phyloP scores from a whole-genome alignment of 1,140 invertebrate genomes.

The Patella vulgata region DNA sequence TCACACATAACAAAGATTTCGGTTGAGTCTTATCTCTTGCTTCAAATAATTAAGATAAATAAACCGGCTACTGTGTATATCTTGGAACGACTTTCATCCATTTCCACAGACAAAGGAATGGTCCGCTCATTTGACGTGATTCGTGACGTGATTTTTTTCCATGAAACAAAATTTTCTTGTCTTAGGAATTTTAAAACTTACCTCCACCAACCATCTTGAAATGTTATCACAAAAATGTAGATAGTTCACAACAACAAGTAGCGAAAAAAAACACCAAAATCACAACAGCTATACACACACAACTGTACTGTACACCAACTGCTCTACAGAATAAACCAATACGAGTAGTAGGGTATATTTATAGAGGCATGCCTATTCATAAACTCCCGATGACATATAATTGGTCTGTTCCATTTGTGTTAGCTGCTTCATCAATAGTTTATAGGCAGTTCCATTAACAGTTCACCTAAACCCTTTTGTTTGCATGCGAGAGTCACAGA shows the following conservation, averaged over 20 bases:
- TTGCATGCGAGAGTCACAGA: neutral
- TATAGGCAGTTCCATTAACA: conserved; percentile 6
- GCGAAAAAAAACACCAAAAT: neutral
- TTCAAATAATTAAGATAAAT: too few species aligned
- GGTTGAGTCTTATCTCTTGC: too few species aligned
- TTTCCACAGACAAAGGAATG: too few species aligned
- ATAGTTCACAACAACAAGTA: too few species aligned
- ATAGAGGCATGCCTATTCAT: conserved; percentile 10
- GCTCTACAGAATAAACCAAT: neutral
- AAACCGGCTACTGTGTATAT: too few species aligned
- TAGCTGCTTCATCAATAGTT: conserved; percentile 10
- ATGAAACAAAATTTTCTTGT: too few species aligned
- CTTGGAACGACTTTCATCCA: too few species aligned
- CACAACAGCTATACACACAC: conserved; percentile 3
- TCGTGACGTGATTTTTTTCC: too few species aligned
- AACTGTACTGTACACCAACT: conserved; percentile 5
- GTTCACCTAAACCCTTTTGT: conserved; percentile 2
- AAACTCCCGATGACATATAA: conserved; percentile 3
- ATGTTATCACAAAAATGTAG: too few species aligned
- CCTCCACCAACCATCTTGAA: conserved; percentile 4
- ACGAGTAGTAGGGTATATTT: neutral
- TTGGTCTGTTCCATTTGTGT: conserved; percentile 10
- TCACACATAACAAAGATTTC: too few species aligned
- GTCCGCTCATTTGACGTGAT: too few species aligned
- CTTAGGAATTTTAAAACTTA: neutral